Evolutionary conservation across 2,888 invertebrate genomes (phyloP).

Genomic region (Hirtodrosophila duncani): DNA sequence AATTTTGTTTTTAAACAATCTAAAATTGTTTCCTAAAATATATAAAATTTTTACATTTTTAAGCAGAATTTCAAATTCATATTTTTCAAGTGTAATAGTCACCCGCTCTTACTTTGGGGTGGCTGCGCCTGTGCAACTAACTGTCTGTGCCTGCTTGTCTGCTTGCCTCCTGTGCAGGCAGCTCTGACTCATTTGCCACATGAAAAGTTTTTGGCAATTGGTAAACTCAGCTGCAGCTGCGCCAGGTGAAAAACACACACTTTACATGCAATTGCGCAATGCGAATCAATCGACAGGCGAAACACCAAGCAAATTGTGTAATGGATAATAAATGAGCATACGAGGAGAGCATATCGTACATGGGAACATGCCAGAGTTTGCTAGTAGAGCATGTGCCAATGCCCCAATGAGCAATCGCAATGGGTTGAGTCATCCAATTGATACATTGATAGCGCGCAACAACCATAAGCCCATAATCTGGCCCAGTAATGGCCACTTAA

Average conservation of each 20-base stretch:
- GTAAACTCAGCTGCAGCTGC: constrained; percentile 37
- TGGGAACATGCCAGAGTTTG: background rate
- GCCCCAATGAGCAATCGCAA: constrained; percentile 55
- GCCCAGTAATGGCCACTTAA: constrained; percentile 56
- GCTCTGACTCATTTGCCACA: constrained; percentile 22
- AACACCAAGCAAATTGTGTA: constrained; percentile 54
- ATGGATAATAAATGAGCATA: constrained; percentile 60
- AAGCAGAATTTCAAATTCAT: too few relatives aligned
- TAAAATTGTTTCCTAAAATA: too few relatives aligned
- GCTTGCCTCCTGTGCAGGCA: constrained; percentile 33
- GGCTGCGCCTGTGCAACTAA: too few relatives aligned
- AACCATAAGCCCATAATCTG: constrained; percentile 4
- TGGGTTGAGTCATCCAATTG: constrained; percentile 49
- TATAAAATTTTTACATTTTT: too few relatives aligned
- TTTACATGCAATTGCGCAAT: constrained; percentile 51
- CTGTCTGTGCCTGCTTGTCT: constrained; percentile 50
- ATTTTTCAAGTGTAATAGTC: too few relatives aligned
- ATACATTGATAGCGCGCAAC: constrained; percentile 14
- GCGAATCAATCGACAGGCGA: constrained; percentile 39
- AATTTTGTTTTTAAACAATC: too few relatives aligned
- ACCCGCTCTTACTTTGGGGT: too few relatives aligned
- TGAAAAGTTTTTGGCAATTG: constrained; percentile 20
- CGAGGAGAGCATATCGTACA: constrained; percentile 1
- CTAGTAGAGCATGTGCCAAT: constrained; percentile 46
- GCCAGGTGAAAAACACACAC: constrained; percentile 60